Evolutionary conservation across 1,140 invertebrate genomes (phyloP), one percentile per base, ranked within the genome.

Genomic region (Ganaspis sp.): DNA sequence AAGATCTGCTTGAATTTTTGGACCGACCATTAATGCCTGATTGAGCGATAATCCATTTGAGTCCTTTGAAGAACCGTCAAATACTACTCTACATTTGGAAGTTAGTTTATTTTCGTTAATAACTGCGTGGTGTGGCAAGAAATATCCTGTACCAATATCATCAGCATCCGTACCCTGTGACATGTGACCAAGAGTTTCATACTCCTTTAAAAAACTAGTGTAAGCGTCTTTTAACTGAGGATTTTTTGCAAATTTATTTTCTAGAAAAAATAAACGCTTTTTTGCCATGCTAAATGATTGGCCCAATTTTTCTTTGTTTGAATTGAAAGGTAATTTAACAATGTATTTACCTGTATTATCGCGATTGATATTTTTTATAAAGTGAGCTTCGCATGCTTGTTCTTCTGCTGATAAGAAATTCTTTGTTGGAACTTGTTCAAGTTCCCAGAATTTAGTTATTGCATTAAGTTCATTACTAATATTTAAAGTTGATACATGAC

Each of bases 161-260:
- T 54, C n/a, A n/a, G n/a, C 9, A 3, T 54, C 49, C 2, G 17
- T 12, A 54, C 21, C 9, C 11, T 23, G 17, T 4, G 71, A 42
- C 74, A 74, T 79, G 37, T 76, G 70, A 42, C 69, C 69, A 0
- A 75, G 19, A 12, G 34, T 1, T 19, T 26, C 0, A 58, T 75
- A 79, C 70, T 79, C 77, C 0, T 64, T 40, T 12, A 78, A 64
- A 21, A 78, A 75, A 12, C 72, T 17, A 6, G 1, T 1, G 53
- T 75, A 79, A 9, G 37, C 23, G 15, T 5, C 1, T 38, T 79
- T 69, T 19, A 79, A 42, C 4, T 11, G 15, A 1, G 1, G 0
- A 42, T 73, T 21, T 54, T 73, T 73, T 15, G 26, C 12, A 3
- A 77, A 40, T 54, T 26, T 53, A 19, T 53, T 70, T 19, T 45